Evolutionary conservation across 2,888 invertebrate species (phyloP), one percentile per base, ranked within the genome.

Genomic region (Cryptophagus acutangulus): DNA sequence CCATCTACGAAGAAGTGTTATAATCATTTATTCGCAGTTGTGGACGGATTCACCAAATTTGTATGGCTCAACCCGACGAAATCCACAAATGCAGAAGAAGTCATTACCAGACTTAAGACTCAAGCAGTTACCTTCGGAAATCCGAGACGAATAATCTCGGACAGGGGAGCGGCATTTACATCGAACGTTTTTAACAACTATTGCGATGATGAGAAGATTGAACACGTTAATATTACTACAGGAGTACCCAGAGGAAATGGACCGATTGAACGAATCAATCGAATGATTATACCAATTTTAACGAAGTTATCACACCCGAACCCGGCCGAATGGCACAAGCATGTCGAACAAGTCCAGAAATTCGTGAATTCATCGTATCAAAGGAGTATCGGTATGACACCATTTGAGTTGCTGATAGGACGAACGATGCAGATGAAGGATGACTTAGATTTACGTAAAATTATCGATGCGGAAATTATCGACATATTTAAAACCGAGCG

Each of bases 1-100:
- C 36, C 43, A 3, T 33, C 47, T 5, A 60, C 57, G 2, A 40
- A 46, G n/a, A 62, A 61, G 34, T 37, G 38, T 4, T 59, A 56
- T 34, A 45, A 47, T n/a, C n/a, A n/a, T n/a, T n/a, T n/a, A n/a
- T n/a, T n/a, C n/a, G n/a, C n/a, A n/a, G n/a, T n/a, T n/a, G 14
- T 20, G 6, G 20, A 20, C 9, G 20, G 20, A 20, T 20, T 20
- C 9, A 6, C 20, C 5, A 20, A 20, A 9, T 20, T 20, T 20
- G 5, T 9, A 6, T 20, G 20, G 20, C 20, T 38, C 6, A 33
- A 38, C 13, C 20, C 39, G 9, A 33, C 33, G 12, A 38, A 35
- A 13, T 33, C 14, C 20, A 35, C 33, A 8, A 34, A 15, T 13
- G 13, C 39, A 12, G 18, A 20, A 33, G n/a, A 15, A 8, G 39